Percentiles rank a stretch among this genome's conserved stretches.
These are phyloP conservation scores for Tetrapedia diversipes DNA, from an alignment of 2,888 invertebrate species.

Conservation along the genomic window DNA sequence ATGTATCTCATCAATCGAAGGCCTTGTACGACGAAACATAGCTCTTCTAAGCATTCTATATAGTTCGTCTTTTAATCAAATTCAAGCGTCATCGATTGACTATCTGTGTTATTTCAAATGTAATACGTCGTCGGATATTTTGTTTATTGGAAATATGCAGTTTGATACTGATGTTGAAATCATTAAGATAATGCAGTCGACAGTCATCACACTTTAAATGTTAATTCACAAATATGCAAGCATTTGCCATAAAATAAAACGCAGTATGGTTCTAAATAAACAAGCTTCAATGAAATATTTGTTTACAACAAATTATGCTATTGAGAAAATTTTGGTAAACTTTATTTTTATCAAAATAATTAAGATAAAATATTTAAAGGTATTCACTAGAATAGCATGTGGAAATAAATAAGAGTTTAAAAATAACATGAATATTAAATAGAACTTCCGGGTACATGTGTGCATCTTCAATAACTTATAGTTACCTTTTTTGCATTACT, in stretches of 20 bases:
- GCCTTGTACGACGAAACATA: constrained; percentile 20
- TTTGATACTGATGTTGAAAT: neutral
- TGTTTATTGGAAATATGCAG: neutral
- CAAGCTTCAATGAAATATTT: neutral
- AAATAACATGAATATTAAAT: too few relatives aligned
- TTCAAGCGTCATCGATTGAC: neutral
- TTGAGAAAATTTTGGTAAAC: too few relatives aligned
- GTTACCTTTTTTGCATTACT: neutral
- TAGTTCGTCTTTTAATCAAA: constrained; percentile 10
- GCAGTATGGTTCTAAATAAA: neutral
- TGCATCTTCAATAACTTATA: neutral
- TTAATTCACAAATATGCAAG: neutral
- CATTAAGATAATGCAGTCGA: too few relatives aligned
- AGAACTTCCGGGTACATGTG: too few relatives aligned
- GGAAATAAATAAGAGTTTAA: too few relatives aligned
- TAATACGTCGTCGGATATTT: neutral
- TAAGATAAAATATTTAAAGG: too few relatives aligned
- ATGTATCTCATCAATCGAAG: neutral
- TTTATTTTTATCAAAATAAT: too few relatives aligned
- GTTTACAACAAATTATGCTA: neutral
- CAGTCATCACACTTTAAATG: neutral
- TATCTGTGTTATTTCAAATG: neutral
- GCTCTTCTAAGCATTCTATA: constrained; percentile 1
- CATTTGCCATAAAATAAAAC: neutral
- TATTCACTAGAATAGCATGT: too few relatives aligned